Conservation (phyloP, 2,888 invertebrate species). For the Phengaris alcon region DNA sequence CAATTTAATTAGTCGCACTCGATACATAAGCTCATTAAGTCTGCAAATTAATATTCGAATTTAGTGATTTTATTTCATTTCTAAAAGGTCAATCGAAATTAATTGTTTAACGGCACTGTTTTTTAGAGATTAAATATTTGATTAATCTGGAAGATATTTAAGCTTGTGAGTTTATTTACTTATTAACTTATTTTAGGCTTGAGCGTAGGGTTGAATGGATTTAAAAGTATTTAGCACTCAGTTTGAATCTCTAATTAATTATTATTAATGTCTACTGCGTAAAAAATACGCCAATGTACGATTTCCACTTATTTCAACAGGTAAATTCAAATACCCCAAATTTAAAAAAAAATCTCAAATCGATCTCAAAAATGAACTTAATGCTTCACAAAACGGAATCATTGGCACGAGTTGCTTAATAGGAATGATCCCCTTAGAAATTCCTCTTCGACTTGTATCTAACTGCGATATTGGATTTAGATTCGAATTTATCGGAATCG, state of each 20-base stretch:
- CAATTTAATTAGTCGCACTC: conserved; percentile 19
- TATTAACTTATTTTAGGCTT: too few relatives aligned
- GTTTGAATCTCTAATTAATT: too few relatives aligned
- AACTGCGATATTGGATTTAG: conserved; percentile 63
- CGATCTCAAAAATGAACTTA: conserved; percentile 31
- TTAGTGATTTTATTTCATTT: not conserved
- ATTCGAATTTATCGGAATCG: conserved; percentile 66
- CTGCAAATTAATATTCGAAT: not conserved
- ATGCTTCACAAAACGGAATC: conserved; percentile 33
- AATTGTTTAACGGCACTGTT: not conserved
- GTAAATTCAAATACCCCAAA: not conserved
- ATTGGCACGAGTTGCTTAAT: conserved; percentile 50
- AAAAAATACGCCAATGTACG: too few relatives aligned
- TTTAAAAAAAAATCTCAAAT: not conserved
- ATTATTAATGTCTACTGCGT: too few relatives aligned
- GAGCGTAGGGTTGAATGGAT: too few relatives aligned
- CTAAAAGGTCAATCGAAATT: not conserved
- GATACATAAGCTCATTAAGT: conserved; percentile 7
- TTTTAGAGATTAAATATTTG: not conserved
- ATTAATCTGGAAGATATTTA: too few relatives aligned
- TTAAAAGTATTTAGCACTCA: too few relatives aligned
- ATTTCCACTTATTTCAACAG: too few relatives aligned
- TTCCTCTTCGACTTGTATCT: conserved; percentile 42
- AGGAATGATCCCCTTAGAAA: conserved; percentile 51
- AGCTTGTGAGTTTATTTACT: too few relatives aligned